Evolutionary conservation across 2,888 invertebrate genomes (phyloP), one percentile per base, ranked within the genome.

Genomic region (Drosophila melanocephala): DNA sequence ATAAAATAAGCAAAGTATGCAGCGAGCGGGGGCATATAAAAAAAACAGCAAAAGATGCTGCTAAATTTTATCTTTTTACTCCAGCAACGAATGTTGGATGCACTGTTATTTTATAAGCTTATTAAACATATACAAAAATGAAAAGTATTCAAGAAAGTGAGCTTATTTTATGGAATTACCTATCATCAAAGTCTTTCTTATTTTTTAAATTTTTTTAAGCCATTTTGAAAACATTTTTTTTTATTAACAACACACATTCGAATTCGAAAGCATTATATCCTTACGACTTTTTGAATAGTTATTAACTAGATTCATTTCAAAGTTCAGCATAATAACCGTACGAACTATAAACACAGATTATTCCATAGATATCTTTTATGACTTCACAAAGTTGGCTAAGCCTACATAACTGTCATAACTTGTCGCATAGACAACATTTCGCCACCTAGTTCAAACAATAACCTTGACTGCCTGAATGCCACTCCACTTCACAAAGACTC

Each of bases 1-100:
- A 85, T 85, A 84, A 83, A 88, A 85, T 77, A 87, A 70, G 75
- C 75, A 59, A 62, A 83, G 74, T 69, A 72, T 42, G 57, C 60
- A 52, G 50, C 53, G 35, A 53, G 47, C 57, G n/a, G 22, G 19
- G 33, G 50, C 62, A 79, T 44, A 50, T 70, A 58, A 82, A 72
- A 77, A 26, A 35, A 32, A n/a, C 37, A 22, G 52, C 60, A 57
- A 74, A 62, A 71, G 52, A 65, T 64, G 62, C 65, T 35, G 30
- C 30, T 32, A n/a, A 52, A 61, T 28, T 16, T 19, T 4, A 6
- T 26, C 28, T 26, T 47, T 22, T 22, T 19, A 1, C 47, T 9
- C 22, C 42, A 6, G 47, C 30, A 59, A 19, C 51, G 64, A 77
- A 22, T 57, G 1, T 5, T 19, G 14, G 28, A 62, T 81, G 33